These are phyloP conservation scores for Drosophila lacicola DNA, from an alignment of 2,888 invertebrate genomes.

Conservation along the genomic window DNA sequence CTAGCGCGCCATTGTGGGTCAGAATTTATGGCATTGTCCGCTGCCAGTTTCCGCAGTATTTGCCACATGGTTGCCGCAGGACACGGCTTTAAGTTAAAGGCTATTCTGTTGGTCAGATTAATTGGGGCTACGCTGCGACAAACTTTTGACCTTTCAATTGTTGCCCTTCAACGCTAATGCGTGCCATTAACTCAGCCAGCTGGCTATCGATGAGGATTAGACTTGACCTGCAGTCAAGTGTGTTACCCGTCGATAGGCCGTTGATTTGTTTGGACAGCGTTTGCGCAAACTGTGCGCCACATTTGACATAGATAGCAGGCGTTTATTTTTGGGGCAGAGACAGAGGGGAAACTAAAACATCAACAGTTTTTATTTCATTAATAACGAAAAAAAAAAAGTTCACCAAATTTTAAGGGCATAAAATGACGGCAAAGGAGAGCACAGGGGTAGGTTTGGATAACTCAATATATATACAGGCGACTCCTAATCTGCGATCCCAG, in stretches of 20 bases:
- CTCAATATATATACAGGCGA: too few species aligned
- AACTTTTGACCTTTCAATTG: conserved; percentile 59
- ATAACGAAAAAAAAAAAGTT: background rate
- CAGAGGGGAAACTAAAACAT: background rate
- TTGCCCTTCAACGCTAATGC: conserved; percentile 18
- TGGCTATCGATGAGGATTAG: conserved; percentile 43
- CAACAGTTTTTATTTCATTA: conserved; percentile 5
- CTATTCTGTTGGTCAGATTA: conserved; percentile 47
- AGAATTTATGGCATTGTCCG: conserved; percentile 70
- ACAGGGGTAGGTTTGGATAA: conserved; percentile 15
- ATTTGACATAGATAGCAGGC: conserved; percentile 37
- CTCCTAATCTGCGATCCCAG: too few species aligned
- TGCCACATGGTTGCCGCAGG: conserved; percentile 58
- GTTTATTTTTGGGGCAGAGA: background rate
- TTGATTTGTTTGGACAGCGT: conserved; percentile 47
- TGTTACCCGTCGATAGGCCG: conserved; percentile 28
- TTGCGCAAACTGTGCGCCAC: conserved; percentile 20
- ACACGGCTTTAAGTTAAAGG: conserved; percentile 47
- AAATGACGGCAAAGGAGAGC: conserved; percentile 31
- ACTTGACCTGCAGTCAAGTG: conserved; percentile 24
- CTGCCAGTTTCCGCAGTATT: conserved; percentile 68
- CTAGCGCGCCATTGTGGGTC: conserved; percentile 54
- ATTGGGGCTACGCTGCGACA: conserved; percentile 49
- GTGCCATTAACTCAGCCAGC: conserved; percentile 35
- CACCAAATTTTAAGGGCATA: background rate